Evolutionary conservation across 2,113 vertebrate genomes (phyloP), one percentile per base, ranked within the genome.

Genomic region (Ictidomys tridecemlineatus): DNA sequence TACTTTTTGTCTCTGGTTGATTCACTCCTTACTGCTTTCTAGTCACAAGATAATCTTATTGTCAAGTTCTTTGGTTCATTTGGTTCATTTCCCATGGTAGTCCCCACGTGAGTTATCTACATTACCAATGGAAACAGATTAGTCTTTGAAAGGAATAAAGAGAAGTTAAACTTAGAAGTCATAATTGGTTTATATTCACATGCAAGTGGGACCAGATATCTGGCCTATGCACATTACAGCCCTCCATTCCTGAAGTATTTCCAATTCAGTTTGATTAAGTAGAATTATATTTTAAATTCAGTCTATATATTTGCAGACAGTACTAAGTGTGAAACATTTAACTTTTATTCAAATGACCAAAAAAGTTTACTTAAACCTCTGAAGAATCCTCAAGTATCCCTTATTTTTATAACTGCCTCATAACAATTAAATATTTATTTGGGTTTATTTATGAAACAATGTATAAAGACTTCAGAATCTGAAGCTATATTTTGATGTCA

Each of bases 351-450:
- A 80, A 65, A 77, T 53, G 51, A 84, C 95, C 72, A 94, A 93
- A 96, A 37, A 74, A 84, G 6, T 58, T 61, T 51, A 93, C 12
- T n/a, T 91, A 92, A 93, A n/a, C 79, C 67, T 92, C 51, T 67
- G 39, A 67, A 53, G 42, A 61, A 51, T 86, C 61, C 11, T 10
- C 42, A 58, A 42, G 72, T 70, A 56, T 2, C 34, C 9, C 96
- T 37, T 96, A 12, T 76, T 89, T 78, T 37, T 78, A 18, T 34
- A 2, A 17, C 67, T 61, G 45, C 14, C 83, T 85, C 8, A 45
- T 84, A 32, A 13, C 30, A 91, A 42, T 78, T 39, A 61, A 95
- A 94, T 85, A 87, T 88, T 53, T 42, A 48, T 72, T 63, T 12
- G 13, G 16, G 2, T 61, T 85, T 51, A 73, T 58, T 45, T 6